Evolutionary conservation across 2,888 invertebrate genomes (phyloP).

Genomic region (Corythucha ciliata): DNA sequence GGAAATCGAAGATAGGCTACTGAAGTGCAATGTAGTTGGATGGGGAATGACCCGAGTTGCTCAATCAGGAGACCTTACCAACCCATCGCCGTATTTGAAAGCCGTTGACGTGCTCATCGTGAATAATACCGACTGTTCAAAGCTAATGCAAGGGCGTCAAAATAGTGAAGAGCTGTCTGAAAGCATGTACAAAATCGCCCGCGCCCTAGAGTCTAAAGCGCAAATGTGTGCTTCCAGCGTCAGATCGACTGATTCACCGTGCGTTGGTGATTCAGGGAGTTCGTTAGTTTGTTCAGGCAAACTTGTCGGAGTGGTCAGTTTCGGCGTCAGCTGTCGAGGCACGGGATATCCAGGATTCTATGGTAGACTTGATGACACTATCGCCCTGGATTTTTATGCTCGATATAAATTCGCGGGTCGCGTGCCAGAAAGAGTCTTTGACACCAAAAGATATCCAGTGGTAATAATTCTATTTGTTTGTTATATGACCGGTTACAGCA

Average conservation of each 20-base stretch:
- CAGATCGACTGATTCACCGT: background rate
- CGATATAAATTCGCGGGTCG: too few relatives aligned
- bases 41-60: constrained; percentile 20
- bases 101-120: too few relatives aligned
- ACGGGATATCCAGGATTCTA: constrained; percentile 4
- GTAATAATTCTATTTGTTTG: too few relatives aligned
- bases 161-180: too few relatives aligned
- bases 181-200: too few relatives aligned
- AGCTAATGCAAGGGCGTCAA: too few relatives aligned
- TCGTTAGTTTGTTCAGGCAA: constrained; percentile 10
- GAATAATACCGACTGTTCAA: too few relatives aligned
- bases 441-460: too few relatives aligned
- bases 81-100: constrained; percentile 1
- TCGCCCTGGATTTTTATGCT: too few relatives aligned
- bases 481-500: too few relatives aligned
- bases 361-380: constrained; percentile 7
- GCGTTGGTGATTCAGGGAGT: constrained; percentile 14
- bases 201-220: too few relatives aligned
- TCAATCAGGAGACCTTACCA: background rate
- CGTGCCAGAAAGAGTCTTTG: too few relatives aligned
- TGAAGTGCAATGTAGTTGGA: constrained; percentile 4
- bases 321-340: background rate
- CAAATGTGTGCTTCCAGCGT: background rate
- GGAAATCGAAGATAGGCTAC: background rate
- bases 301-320: constrained; percentile 12